Percentiles rank a stretch among this genome's conserved stretches.
phyloP scores from a whole-genome alignment of 2,797 vertebrate genomes.

The Sebastes diaconus region DNA sequence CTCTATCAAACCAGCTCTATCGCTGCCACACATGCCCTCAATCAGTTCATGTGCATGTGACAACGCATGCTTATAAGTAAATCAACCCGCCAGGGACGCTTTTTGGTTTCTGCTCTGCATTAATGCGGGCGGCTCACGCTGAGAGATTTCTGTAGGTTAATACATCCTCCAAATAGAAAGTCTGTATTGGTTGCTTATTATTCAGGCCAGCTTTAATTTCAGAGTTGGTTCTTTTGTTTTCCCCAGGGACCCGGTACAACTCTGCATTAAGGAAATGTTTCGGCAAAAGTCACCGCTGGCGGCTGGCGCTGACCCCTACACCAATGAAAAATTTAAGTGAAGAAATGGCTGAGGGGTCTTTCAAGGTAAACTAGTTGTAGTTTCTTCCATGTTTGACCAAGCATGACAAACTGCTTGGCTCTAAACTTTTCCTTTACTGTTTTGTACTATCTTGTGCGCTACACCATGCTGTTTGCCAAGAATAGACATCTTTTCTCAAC shows the following conservation, averaged over 20 bases:
- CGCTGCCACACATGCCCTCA: slow-evolving; percentile 39
- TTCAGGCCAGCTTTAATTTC: slow-evolving; percentile 32
- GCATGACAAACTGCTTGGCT: neutral
- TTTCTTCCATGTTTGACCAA: neutral
- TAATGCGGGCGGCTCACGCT: slow-evolving; percentile 21
- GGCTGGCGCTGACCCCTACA: slow-evolving; percentile 12
- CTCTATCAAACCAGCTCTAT: slow-evolving; percentile 49
- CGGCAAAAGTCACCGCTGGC: slow-evolving; percentile 1
- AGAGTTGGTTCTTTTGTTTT: slow-evolving; percentile 34
- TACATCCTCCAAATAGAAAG: slow-evolving; percentile 14
- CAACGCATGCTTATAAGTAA: slow-evolving; percentile 37
- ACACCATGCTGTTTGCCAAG: neutral
- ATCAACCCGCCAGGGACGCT: slow-evolving; percentile 9
- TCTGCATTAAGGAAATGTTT: slow-evolving; percentile 12
- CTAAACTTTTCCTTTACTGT: slow-evolving; percentile 9
- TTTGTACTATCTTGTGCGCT: neutral
- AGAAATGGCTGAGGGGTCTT: neutral
- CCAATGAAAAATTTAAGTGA: neutral
- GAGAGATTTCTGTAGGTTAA: slow-evolving; percentile 28
- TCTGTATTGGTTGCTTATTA: slow-evolving; percentile 33
- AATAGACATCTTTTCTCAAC: neutral
- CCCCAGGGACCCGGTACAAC: neutral
- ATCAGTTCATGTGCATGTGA: slow-evolving; percentile 50
- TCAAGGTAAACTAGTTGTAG: slow-evolving; percentile 8
- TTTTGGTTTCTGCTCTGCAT: slow-evolving; percentile 29